Percentiles rank a stretch among this genome's conserved stretches.
Evolutionary conservation across 35 echinoderm and acorn worm genomes (phyloP).

Genomic region (Ophiothrix spiculata): DNA sequence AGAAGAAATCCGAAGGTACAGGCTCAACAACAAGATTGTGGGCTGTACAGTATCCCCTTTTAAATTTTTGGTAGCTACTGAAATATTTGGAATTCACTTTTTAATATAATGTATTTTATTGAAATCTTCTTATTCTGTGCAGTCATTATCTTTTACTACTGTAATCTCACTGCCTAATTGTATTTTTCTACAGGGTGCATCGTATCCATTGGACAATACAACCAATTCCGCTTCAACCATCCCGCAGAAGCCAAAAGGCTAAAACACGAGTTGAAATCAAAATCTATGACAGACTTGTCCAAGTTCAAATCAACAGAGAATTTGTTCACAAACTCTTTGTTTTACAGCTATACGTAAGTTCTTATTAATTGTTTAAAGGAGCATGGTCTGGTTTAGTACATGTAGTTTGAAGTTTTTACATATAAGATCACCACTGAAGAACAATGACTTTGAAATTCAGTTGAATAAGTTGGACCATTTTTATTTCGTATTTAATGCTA

Average conservation of each 20-base stretch:
- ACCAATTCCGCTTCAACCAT: constrained; percentile 96
- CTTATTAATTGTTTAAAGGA: too few relatives aligned
- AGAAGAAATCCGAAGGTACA: neutral
- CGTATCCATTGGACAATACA: constrained; percentile 80
- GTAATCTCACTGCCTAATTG: neutral
- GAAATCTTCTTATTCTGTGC: neutral
- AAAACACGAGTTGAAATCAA: constrained; percentile 67
- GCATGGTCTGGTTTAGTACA: too few relatives aligned
- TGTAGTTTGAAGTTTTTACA: too few relatives aligned
- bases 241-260: constrained; percentile 82
- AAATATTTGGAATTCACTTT: neutral
- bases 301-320: constrained; percentile 80
- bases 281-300: constrained; percentile 73
- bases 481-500: too few relatives aligned
- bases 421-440: too few relatives aligned
- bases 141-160: neutral
- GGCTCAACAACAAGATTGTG: neutral
- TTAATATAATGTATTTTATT: neutral
- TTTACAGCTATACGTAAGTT: neutral
- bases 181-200: constrained; percentile 69
- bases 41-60: neutral
- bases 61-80: neutral
- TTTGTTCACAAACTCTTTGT: constrained; percentile 44
- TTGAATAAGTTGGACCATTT: too few relatives aligned
- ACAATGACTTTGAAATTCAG: too few relatives aligned